Evolutionary conservation across 2,797 vertebrate genomes (phyloP).

Genomic region (Falco rusticolus): DNA sequence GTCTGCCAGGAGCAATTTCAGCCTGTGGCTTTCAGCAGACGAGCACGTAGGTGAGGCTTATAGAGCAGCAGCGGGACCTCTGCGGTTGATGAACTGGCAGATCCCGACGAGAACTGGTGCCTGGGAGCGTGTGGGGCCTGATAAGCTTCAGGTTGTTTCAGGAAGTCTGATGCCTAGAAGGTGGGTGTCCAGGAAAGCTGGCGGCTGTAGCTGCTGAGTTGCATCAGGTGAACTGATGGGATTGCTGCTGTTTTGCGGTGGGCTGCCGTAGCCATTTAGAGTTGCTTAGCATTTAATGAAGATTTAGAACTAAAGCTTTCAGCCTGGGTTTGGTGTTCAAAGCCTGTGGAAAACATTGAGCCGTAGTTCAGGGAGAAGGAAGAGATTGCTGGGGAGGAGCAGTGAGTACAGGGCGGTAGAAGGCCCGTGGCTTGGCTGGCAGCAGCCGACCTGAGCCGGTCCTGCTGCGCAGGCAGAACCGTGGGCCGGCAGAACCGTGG

Average conservation of each 20-base stretch:
- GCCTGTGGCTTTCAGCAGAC: neutral
- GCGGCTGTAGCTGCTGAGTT: accelerated
- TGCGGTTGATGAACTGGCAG: neutral
- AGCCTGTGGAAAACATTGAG: neutral
- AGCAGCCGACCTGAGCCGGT: neutral
- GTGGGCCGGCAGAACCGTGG: accelerated
- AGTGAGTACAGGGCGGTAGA: neutral
- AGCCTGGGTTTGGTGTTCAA: neutral
- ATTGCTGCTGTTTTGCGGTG: neutral
- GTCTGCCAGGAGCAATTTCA: neutral
- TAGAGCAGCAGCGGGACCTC: neutral
- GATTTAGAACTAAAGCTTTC: neutral
- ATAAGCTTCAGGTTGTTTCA: neutral
- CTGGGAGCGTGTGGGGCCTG: neutral
- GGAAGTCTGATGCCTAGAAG: neutral
- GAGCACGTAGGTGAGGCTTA: accelerated
- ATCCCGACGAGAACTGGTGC: too few relatives aligned
- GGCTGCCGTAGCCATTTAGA: neutral
- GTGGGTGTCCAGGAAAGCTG: accelerated
- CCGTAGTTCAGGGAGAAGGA: neutral
- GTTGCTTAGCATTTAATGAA: neutral
- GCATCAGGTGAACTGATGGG: neutral
- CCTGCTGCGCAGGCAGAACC: neutral
- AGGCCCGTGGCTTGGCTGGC: accelerated
- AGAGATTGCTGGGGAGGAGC: too few relatives aligned